A percentile compares a stretch with the other conserved stretches of the same genome.
Conservation (phyloP, 37 sponge, comb jelly and placozoan species). For the Diacarnus erythraeanus region DNA sequence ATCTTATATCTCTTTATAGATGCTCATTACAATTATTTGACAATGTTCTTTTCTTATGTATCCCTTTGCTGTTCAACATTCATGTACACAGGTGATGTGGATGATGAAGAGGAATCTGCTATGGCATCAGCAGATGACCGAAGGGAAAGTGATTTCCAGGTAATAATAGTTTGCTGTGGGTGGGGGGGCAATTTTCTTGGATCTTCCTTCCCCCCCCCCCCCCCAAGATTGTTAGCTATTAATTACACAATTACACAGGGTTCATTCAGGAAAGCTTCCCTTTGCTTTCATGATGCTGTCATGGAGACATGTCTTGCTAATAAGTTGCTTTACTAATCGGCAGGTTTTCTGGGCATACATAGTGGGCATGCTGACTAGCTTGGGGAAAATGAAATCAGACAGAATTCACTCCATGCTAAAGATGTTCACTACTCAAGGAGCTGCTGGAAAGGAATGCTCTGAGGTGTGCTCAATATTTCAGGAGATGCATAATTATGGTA, state of each 20-base stretch:
- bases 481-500: no score
- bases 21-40: neutral
- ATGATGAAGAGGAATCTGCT: slow-evolving; percentile 57
- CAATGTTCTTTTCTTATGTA: neutral
- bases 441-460: slow-evolving; percentile 25
- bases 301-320: no score
- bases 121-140: slow-evolving; percentile 55
- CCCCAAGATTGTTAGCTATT: no score
- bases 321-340: no score
- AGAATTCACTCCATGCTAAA: slow-evolving; percentile 69
- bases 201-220: no score
- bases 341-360: slow-evolving; percentile 81
- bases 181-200: no score
- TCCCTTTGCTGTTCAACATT: no score
- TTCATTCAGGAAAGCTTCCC: no score
- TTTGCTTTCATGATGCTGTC: no score
- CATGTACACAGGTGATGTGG: slow-evolving; percentile 51
- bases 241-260: no score
- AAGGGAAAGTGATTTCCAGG: slow-evolving; percentile 64
- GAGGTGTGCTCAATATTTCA: neutral
- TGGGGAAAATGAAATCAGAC: slow-evolving; percentile 66
- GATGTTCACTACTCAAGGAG: slow-evolving; percentile 72
- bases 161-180: no score
- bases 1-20: no score
- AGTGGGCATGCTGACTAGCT: slow-evolving; percentile 81